These are phyloP conservation scores for Lutraria lutraria DNA, from an alignment of 2,888 invertebrate species.

Conservation along the genomic window DNA sequence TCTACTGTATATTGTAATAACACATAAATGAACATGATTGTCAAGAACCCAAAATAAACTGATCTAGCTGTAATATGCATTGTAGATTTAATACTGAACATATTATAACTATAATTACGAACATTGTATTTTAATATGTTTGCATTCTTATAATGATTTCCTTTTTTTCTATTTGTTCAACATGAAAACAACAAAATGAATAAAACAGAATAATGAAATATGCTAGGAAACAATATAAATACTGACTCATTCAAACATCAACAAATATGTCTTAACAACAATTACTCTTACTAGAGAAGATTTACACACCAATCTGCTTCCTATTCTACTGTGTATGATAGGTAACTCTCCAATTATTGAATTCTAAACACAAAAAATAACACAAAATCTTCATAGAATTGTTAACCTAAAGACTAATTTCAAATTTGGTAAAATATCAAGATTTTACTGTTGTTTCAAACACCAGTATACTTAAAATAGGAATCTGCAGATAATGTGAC, in stretches of 20 bases:
- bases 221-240: neutral
- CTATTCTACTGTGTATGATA: neutral
- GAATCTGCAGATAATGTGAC: too few species aligned
- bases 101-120: too few species aligned
- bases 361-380: conserved; percentile 18
- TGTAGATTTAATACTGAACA: too few species aligned
- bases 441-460: too few species aligned
- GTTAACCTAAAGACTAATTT: neutral
- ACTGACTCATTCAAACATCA: neutral
- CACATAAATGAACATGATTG: too few species aligned
- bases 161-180: neutral
- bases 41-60: too few species aligned
- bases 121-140: too few species aligned
- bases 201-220: neutral
- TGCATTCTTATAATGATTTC: too few species aligned
- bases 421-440: too few species aligned
- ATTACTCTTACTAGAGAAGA: neutral
- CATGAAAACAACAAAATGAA: neutral
- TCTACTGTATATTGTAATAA: too few species aligned
- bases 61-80: too few species aligned
- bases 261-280: neutral
- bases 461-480: too few species aligned
- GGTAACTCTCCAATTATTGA: conserved; percentile 27
- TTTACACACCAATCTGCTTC: neutral
- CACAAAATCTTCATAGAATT: neutral